These are phyloP conservation scores for Eulemur mongoz DNA, from an alignment of 2,797 vertebrate species.

Conservation along the genomic window DNA sequence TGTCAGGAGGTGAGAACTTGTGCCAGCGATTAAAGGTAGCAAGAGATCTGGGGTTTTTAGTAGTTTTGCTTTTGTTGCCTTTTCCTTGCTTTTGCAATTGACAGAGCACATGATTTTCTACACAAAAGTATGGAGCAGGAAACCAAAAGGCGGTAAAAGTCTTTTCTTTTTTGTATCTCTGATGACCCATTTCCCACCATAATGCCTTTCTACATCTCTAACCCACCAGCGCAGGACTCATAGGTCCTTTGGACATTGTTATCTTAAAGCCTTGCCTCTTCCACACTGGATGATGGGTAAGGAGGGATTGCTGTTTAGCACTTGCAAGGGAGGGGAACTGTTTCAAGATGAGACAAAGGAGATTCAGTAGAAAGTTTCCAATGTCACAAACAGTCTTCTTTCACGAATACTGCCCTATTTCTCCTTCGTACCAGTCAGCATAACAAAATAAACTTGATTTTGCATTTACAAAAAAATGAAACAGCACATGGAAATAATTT, in stretches of 20 bases:
- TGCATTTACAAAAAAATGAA: neutral
- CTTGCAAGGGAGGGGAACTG: neutral
- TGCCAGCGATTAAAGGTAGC: neutral
- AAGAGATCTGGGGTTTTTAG: neutral
- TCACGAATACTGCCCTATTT: neutral
- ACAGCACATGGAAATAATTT: neutral
- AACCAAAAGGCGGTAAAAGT: neutral
- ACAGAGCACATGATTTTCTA: neutral
- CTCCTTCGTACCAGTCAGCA: neutral
- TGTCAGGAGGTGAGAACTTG: neutral
- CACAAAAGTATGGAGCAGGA: neutral
- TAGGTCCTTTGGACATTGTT: neutral
- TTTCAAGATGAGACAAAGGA: neutral
- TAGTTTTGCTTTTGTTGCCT: neutral
- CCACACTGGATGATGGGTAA: neutral
- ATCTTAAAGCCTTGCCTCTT: neutral
- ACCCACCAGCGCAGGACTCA: neutral
- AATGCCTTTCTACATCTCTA: neutral
- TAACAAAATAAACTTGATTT: conserved; percentile 46
- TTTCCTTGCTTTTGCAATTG: neutral
- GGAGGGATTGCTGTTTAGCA: neutral
- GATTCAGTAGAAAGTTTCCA: neutral
- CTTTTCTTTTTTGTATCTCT: neutral
- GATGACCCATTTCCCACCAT: neutral
- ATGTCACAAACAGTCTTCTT: neutral